Evolutionary conservation across 2,888 invertebrate genomes (phyloP), one percentile per base, ranked within the genome.

Genomic region (Gandaritis pyraliata): DNA sequence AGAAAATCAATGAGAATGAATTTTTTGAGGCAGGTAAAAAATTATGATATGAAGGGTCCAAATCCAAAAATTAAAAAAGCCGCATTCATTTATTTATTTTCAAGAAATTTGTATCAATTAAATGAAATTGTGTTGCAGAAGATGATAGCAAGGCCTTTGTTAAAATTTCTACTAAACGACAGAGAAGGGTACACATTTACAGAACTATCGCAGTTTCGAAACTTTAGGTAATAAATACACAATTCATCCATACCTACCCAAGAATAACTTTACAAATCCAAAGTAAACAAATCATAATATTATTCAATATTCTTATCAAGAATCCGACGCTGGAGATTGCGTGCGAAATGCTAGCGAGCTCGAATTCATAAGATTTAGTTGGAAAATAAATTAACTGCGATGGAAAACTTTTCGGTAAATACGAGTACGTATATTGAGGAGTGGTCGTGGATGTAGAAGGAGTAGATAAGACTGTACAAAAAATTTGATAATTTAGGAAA

Each of bases 331-430:
- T 83, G 85, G 84, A 81, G 83, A 85, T 91, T 84, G 91, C 91
- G 91, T 91, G 91, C 85, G 77, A 81, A 85, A 82, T 81, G 83
- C 80, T 82, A 75, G 83, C 85, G 78, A 77, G 84, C 78, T 82
- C 78, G 79, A 87, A 86, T 87, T 89, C 86, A 87, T 87, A 88
- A 89, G 88, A 90, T 90, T 90, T 87, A 85, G 85, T 87, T 80
- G 83, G 85, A 84, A 91, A 90, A 90, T 91, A 91, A 90, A 91
- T 90, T 89, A 90, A 81, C 82, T 85, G 79, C 83, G 86, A 86
- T 85, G 90, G 84, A 83, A 89, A 90, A 88, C 78, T 90, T 91
- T 88, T 87, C 75, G 82, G 86, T 86, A 86, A 87, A 88, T 87
- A 88, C 78, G 76, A 84, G 33, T 30, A n/a, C n/a, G 33, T 30